Base-by-base conservation (phyloP, 2,888 invertebrate species). In the Entomobrya multifasciata region DNA sequence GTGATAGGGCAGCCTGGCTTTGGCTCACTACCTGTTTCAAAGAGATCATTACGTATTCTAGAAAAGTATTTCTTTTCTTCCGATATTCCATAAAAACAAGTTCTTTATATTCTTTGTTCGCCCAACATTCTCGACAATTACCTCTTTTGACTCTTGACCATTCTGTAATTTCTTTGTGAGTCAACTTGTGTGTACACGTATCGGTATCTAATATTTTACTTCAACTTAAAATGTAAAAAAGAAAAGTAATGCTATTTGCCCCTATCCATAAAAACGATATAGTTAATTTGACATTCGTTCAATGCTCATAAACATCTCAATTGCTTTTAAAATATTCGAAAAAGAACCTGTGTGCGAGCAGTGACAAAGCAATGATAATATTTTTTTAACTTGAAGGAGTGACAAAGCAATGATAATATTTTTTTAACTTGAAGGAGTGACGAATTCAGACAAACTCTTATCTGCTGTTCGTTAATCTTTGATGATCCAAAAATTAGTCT, bases 21-120 rank as follows among this genome's bases (percentile, higher is more conserved):
- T 8, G 36, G 44, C 41, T 67, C 41, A 47, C 67, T 74, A 82
- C 82, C 74, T 74, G 74, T 82, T 82, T 65, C 52, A 52, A 52
- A 74, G 36, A 76, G 83, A 82, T 83, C 62, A 83, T 83, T 83
- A 83, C 27, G 83, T 74, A 83, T 83, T 83, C 83, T 52, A 65
- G 27, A 74, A 74, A 74, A 74, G 74, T 47, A 67, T 74, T 47
- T 30, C 25, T 76, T 36, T 36, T 30, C 25, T 76, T 83, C 67
- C 76, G 52, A 76, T 76, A 65, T 62, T 36, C 36, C 52, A 36
- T 36, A 22, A 57, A 82, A 83, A 83, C 83, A 83, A 83, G 83
- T 83, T 83, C 62, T 82, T 74, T 74, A 27, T 52, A 36, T 30
- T 74, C 70, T 27, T 72, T 49, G 27, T 49, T 25, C 72, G 4